Conservation (phyloP, 2,797 vertebrate species). For the Epinephelus coioides region DNA sequence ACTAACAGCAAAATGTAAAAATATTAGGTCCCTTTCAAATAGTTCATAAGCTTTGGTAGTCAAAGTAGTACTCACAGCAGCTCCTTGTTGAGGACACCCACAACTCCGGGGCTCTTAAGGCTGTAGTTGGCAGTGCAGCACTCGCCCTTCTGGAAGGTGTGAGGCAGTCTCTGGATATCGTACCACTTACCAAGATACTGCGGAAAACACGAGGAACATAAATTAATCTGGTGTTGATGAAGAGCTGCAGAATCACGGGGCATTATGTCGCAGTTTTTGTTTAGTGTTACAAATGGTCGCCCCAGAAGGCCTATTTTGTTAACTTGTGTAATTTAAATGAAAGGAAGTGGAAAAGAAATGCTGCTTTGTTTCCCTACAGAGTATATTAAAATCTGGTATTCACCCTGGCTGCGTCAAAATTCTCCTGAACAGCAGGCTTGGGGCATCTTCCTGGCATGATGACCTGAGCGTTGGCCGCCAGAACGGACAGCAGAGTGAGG, state of each 20-base stretch:
- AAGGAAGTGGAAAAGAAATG: not conserved
- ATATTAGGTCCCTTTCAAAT: not conserved
- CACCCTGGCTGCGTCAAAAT: conserved; percentile 79
- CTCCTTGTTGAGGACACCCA: conserved; percentile 88
- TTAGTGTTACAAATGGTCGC: not conserved
- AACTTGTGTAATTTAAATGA: not conserved
- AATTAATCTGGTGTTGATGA: not conserved
- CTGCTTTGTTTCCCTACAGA: not conserved
- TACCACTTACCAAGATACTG: conserved; percentile 92
- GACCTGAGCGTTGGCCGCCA: conserved; percentile 81
- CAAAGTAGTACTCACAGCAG: conserved; percentile 83
- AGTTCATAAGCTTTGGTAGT: too few relatives aligned
- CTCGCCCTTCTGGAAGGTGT: conserved; percentile 85
- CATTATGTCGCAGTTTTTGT: not conserved
- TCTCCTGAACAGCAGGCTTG: conserved; percentile 82
- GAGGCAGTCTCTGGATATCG: conserved; percentile 88
- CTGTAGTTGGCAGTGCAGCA: conserved; percentile 89
- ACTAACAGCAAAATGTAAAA: too few relatives aligned
- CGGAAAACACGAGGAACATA: not conserved
- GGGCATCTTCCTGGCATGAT: conserved; percentile 86
- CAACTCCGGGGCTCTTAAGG: conserved; percentile 82
- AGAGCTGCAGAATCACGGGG: not conserved
- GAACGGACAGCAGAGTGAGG: conserved; percentile 75
- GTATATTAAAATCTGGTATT: not conserved
- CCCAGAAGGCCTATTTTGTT: not conserved